These are phyloP conservation scores for Apostichopus californicus DNA, from an alignment of 35 echinoderm and acorn worm species.

Conservation along the genomic window DNA sequence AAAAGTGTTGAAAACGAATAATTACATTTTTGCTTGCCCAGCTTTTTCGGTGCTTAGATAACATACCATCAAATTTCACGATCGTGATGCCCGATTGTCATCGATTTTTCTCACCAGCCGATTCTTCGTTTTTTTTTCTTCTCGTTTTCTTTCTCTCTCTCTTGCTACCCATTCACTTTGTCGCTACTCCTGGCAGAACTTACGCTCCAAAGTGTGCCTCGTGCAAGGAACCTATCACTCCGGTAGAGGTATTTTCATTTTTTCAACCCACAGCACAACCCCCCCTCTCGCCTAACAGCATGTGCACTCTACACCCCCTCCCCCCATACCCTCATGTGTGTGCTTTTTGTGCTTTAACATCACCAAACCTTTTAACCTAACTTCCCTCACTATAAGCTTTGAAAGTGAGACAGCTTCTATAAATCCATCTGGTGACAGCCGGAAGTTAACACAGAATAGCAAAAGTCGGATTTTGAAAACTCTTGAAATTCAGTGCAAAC, in stretches of 20 bases:
- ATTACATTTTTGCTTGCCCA: not conserved
- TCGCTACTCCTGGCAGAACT: conserved; percentile 64
- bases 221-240: conserved; percentile 86
- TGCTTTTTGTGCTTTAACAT: not conserved
- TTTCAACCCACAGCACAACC: conserved; percentile 45
- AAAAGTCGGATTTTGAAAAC: too few species aligned
- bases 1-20: too few species aligned
- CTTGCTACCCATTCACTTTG: conserved; percentile 26
- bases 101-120: not conserved
- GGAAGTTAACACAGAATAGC: too few species aligned
- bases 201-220: conserved; percentile 97
- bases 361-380: not conserved
- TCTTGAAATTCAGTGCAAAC: too few species aligned
- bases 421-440: not conserved
- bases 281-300: not conserved
- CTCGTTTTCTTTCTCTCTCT: not conserved
- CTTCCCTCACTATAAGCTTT: not conserved
- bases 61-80: too few species aligned
- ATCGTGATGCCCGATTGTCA: not conserved
- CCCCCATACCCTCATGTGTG: not conserved
- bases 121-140: conserved; percentile 4
- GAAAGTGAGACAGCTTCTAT: not conserved
- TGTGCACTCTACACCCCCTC: not conserved
- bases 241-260: conserved; percentile 94
- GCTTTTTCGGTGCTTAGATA: not conserved